phyloP scores from a whole-genome alignment of 2,797 vertebrate genomes.

The Acanthurus lineatus region DNA sequence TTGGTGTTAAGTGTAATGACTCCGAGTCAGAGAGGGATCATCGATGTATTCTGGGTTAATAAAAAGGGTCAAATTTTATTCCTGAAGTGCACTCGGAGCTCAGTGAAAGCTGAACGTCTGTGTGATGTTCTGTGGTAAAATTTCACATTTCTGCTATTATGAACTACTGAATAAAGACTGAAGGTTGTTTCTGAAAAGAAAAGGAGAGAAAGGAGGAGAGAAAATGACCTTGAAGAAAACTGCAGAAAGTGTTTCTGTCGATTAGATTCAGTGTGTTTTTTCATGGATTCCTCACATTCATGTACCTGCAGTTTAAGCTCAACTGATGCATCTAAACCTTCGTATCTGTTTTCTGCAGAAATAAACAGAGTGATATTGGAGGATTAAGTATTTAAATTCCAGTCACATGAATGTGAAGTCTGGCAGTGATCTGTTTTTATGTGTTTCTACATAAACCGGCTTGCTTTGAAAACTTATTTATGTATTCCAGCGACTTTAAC shows the following conservation, averaged over 20 bases:
- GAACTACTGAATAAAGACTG: too few relatives aligned
- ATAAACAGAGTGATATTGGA: not conserved
- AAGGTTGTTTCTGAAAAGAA: not conserved
- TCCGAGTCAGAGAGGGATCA: too few relatives aligned
- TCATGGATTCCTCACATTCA: not conserved
- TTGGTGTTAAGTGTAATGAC: too few relatives aligned
- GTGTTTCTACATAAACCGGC: not conserved
- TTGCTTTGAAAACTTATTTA: not conserved
- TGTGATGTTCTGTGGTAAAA: too few relatives aligned
- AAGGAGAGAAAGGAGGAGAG: not conserved
- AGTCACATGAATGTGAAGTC: not conserved
- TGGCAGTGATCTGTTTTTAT: not conserved
- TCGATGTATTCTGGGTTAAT: too few relatives aligned
- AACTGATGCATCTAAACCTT: too few relatives aligned
- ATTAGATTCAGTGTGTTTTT: too few relatives aligned
- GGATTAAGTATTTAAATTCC: not conserved
- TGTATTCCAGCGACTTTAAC: not conserved
- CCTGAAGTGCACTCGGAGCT: too few relatives aligned
- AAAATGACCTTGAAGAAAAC: not conserved
- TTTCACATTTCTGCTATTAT: too few relatives aligned
- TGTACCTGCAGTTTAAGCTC: not conserved
- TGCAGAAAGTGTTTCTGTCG: too few relatives aligned
- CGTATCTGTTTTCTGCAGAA: not conserved
- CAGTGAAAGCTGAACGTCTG: too few relatives aligned
- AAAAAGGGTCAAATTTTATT: too few relatives aligned